These are phyloP conservation scores for Propsilocerus akamusi DNA, from an alignment of 1,140 invertebrate species.

Conservation along the genomic window DNA sequence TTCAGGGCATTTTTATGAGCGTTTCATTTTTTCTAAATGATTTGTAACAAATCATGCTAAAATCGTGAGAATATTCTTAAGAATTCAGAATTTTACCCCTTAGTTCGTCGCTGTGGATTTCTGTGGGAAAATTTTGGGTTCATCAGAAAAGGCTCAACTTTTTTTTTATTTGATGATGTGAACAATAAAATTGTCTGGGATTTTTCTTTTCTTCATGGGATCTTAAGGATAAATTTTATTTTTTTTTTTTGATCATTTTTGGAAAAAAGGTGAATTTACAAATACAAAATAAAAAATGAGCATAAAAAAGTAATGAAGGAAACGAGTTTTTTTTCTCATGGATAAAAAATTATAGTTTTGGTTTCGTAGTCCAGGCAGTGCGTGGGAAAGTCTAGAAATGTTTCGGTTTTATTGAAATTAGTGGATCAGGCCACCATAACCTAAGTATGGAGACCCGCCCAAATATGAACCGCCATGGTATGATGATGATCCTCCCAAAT, in stretches of 20 bases:
- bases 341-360: neutral
- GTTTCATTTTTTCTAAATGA: too few species aligned
- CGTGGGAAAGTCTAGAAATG: neutral
- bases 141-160: neutral
- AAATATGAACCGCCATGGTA: neutral
- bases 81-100: neutral
- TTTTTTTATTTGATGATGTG: neutral
- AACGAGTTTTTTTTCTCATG: slow-evolving; percentile 1
- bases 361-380: neutral
- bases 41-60: too few species aligned
- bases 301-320: neutral
- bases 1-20: neutral
- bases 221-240: slow-evolving; percentile 1
- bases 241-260: neutral
- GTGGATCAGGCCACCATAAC: neutral
- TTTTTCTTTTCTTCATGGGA: neutral
- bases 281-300: neutral
- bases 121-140: neutral
- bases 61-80: too few species aligned
- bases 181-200: neutral
- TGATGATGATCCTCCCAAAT: neutral
- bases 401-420: neutral
- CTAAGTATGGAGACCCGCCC: neutral
- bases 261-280: neutral
- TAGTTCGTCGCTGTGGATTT: neutral